Percentiles rank a stretch among this genome's conserved stretches.
Conservation (phyloP, 2,113 vertebrate genomes). For the Irena cyanogastra region DNA sequence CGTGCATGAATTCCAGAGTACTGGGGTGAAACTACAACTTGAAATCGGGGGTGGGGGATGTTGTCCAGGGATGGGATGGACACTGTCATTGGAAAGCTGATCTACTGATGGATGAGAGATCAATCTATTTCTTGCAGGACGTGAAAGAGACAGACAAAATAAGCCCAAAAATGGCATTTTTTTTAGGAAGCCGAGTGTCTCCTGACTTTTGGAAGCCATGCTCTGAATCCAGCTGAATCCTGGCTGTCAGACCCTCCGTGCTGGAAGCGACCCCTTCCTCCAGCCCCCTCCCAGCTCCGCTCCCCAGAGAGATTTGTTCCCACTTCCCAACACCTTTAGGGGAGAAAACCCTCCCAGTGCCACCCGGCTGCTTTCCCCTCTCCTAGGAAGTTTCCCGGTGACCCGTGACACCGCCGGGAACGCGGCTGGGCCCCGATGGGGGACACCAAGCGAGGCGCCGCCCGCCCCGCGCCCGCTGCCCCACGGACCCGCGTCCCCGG, state of each 20-base stretch:
- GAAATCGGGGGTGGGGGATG: background rate
- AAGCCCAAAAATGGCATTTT: background rate
- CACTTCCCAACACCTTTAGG: background rate
- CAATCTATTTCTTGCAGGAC: background rate
- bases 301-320: background rate
- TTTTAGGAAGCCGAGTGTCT: background rate
- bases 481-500: background rate
- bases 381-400: background rate
- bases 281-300: background rate
- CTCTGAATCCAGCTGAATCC: background rate
- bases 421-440: accelerated
- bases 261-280: background rate
- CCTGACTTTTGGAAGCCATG: background rate
- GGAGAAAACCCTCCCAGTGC: background rate
- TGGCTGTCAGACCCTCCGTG: accelerated
- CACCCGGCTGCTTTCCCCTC: background rate
- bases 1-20: accelerated
- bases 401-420: background rate
- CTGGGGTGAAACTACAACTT: background rate
- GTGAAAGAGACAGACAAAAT: background rate
- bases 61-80: background rate
- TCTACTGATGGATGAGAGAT: background rate
- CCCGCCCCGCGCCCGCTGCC: background rate
- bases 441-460: background rate
- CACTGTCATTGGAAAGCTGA: background rate